phyloP scores from a whole-genome alignment of 2,797 vertebrate species.

The Cuniculus paca region DNA sequence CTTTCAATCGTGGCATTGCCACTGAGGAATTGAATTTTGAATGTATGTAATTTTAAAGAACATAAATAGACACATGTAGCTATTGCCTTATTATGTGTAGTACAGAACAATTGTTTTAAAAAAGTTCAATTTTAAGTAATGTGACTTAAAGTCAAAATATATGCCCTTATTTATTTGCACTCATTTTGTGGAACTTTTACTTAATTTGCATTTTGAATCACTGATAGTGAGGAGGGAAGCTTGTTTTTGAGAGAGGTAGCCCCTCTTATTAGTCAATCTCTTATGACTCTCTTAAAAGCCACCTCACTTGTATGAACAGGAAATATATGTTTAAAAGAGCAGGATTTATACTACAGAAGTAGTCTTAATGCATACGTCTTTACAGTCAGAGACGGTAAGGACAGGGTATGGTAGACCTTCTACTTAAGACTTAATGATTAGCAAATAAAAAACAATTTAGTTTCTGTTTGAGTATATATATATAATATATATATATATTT shows the following conservation, averaged over 20 bases:
- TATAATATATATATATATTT: too few species aligned
- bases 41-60: conserved; percentile 26
- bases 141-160: background rate
- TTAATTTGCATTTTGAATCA: conserved; percentile 20
- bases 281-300: background rate
- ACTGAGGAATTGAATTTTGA: background rate
- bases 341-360: background rate
- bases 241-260: background rate
- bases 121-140: background rate
- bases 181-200: conserved; percentile 19
- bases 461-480: background rate
- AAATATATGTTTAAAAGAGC: background rate
- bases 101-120: background rate
- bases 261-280: background rate
- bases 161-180: background rate
- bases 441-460: background rate
- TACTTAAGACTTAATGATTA: background rate
- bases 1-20: background rate
- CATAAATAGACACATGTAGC: background rate
- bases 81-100: background rate
- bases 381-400: background rate
- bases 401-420: background rate
- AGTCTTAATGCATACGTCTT: background rate
- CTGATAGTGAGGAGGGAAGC: background rate
- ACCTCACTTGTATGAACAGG: background rate